Conservation (phyloP, 30 jellyfish, hydroid and myxozoan species). For the Rhopilema esculentum region DNA sequence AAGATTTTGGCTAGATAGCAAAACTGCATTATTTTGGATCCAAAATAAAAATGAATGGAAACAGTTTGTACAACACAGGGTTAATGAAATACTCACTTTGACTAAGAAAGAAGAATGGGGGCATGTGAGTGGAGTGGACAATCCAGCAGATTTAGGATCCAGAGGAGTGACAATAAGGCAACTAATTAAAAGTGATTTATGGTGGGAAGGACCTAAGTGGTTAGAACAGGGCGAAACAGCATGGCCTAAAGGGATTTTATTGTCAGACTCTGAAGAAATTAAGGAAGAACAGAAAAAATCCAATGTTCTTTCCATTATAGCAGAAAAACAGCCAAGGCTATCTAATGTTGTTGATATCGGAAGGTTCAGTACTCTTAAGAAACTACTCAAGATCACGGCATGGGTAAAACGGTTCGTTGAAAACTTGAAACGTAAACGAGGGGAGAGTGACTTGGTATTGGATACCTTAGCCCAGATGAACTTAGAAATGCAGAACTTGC, state of each 20-base stretch:
- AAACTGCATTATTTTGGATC: conserved; percentile 36
- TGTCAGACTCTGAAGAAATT: conserved; percentile 34
- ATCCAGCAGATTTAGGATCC: conserved; percentile 52
- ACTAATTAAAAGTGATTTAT: conserved; percentile 1
- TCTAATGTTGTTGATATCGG: conserved; percentile 11
- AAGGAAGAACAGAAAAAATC: conserved; percentile 32
- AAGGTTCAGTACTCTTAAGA: conserved; percentile 8
- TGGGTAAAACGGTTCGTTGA: conserved; percentile 53
- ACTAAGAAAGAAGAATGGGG: conserved; percentile 20
- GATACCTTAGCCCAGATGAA: conserved; percentile 17
- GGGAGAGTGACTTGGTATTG: background rate
- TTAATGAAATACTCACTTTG: conserved; percentile 15
- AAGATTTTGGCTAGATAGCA: conserved; percentile 15
- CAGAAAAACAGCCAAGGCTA: background rate
- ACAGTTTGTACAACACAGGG: conserved; percentile 48
- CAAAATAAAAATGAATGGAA: conserved; percentile 27
- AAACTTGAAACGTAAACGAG: conserved; percentile 16
- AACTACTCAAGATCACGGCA: conserved; percentile 47
- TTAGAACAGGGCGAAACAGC: conserved; percentile 2
- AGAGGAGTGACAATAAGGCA: conserved; percentile 29
- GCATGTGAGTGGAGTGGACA: conserved; percentile 21
- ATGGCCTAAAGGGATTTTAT: conserved; percentile 17
- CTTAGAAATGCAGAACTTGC: conserved; percentile 21
- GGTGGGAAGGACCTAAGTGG: conserved; percentile 66
- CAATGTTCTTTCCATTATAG: background rate